Conservation (phyloP, 2,113 vertebrate genomes). For the Actenoides lindsayi region DNA sequence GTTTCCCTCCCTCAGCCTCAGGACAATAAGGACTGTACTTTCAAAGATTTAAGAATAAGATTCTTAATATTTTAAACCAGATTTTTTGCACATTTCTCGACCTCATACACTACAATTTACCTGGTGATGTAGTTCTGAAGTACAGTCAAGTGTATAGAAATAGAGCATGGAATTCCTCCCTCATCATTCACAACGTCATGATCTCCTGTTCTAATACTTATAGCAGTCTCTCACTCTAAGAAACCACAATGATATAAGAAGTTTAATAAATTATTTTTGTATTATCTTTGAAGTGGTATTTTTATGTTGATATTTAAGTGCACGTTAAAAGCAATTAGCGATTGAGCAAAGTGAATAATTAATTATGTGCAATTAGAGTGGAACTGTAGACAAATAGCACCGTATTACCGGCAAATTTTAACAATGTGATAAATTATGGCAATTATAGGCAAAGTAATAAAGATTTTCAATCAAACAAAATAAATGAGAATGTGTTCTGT, state of each 20-base stretch:
- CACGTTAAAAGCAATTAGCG: conserved; percentile 74
- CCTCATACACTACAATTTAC: background rate
- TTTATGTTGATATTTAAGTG: conserved; percentile 69
- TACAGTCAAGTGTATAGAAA: background rate
- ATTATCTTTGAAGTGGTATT: conserved; percentile 56
- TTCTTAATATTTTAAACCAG: background rate
- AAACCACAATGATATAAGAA: conserved; percentile 22
- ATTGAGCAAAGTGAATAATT: conserved; percentile 69
- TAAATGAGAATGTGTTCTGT: conserved; percentile 68
- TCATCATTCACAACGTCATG: background rate
- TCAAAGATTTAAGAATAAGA: background rate
- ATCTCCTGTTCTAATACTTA: conserved; percentile 7
- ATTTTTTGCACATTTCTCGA: background rate
- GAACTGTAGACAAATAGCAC: conserved; percentile 70
- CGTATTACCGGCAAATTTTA: conserved; percentile 70
- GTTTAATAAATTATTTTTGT: conserved; percentile 63
- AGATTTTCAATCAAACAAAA: conserved; percentile 75
- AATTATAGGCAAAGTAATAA: conserved; percentile 77
- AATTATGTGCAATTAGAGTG: conserved; percentile 73
- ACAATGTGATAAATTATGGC: conserved; percentile 76
- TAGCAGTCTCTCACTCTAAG: background rate
- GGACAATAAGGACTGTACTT: background rate
- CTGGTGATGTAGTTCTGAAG: background rate
- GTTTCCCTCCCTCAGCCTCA: background rate
- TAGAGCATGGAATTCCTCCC: background rate